phyloP scores from a whole-genome alignment of 2,888 invertebrate genomes.

The Dasypolia templi region DNA sequence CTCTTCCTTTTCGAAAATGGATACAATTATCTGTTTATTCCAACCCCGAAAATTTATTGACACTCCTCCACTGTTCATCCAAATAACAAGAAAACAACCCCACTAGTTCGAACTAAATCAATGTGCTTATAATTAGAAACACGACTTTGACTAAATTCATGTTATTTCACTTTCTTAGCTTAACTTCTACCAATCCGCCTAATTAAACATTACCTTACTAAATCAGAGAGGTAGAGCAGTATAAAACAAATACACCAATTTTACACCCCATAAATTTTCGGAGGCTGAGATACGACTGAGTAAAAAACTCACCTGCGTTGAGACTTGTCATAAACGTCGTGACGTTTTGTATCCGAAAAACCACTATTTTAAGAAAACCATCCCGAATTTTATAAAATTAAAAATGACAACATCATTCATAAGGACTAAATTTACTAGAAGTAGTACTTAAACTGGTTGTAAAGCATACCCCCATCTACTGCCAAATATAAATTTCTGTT shows the following conservation, averaged over 20 bases:
- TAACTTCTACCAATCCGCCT: constrained; percentile 56
- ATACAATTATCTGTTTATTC: neutral
- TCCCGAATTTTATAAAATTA: too few species aligned
- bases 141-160: constrained; percentile 48
- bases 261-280: constrained; percentile 68
- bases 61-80: constrained; percentile 2
- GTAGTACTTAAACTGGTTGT: too few species aligned
- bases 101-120: constrained; percentile 52
- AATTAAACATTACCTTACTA: constrained; percentile 69
- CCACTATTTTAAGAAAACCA: too few species aligned
- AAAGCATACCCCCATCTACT: neutral
- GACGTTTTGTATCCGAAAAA: too few species aligned
- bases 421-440: too few species aligned
- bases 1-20: neutral
- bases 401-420: too few species aligned
- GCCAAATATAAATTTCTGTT: neutral
- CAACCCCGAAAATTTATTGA: constrained; percentile 23
- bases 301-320: too few species aligned
- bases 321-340: too few species aligned
- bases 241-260: constrained; percentile 69
- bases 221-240: constrained; percentile 63
- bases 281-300: constrained; percentile 48
- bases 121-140: constrained; percentile 54
- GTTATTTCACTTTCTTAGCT: constrained; percentile 51
- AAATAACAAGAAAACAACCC: constrained; percentile 55